Base-by-base conservation (phyloP, 2,888 invertebrate genomes). In the Synanthedon andrenaeformis region DNA sequence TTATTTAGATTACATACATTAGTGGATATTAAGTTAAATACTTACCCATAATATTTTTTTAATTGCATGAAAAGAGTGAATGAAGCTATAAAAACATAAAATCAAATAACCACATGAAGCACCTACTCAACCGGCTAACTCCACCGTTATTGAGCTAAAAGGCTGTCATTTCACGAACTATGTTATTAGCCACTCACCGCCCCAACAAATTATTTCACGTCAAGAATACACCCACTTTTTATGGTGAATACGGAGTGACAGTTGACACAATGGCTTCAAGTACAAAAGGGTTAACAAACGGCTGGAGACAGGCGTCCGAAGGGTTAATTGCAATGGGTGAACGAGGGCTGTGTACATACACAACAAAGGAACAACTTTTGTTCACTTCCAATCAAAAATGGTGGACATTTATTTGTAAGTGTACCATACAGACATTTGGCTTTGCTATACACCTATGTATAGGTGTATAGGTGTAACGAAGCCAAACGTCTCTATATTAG, bases 101-200 rank as follows among this genome's bases (percentile, higher is more conserved):
- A 35, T 35, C 35, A 35, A 35, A 35, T 35, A 3, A 35, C 35
- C 35, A 10, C 10, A 10, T 35, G 35, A 35, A 35, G 35, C 35
- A 35, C 49, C 28, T 53, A 35, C 10, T 35, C 51, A 45, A 45
- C 45, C 2, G 14, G 45, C 45, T 45, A 45, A 45, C 17, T 41
- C 42, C 28, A 48, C 49, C 50, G 41, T 28, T 48, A 49, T 41
- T 41, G 45, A 42, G 51, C 51, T 51, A 51, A 77, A 66, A 69
- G 66, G 74, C 67, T 82, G 82, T 79, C 82, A 79, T 75, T 80
- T 70, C 60, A 62, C 59, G 59, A 61, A 74, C 75, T 70, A 61
- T 66, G 67, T 79, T 77, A 83, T 84, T 84, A 83, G 62, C 74
- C 81, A 74, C 78, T 82, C 76, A 68, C 65, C 63, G 71, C 79